These are phyloP conservation scores for Cryptophagus acutangulus DNA, from an alignment of 2,888 invertebrate species.

Conservation along the genomic window DNA sequence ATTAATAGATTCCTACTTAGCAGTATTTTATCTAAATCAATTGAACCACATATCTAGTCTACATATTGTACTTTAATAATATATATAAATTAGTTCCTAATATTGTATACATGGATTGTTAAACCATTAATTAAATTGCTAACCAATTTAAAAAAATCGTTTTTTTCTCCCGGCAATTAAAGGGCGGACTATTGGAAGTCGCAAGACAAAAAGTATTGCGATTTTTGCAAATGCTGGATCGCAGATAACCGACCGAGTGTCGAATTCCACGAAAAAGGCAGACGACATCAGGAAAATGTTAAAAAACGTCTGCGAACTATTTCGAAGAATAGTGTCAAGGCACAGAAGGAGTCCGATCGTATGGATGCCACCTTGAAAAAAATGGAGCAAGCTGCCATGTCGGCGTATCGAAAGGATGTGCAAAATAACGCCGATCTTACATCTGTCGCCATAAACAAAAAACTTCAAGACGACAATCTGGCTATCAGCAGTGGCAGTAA, in stretches of 20 bases:
- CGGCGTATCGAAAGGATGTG: constrained; percentile 81
- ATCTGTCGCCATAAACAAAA: constrained; percentile 50
- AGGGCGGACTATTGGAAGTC: constrained; percentile 98
- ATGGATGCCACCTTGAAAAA: constrained; percentile 73
- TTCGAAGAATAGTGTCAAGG: constrained; percentile 75
- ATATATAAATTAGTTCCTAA: constrained; percentile 1
- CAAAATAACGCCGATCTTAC: constrained; percentile 62
- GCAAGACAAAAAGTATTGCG: constrained; percentile 90
- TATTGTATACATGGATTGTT: constrained; percentile 1
- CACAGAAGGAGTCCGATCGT: constrained; percentile 72
- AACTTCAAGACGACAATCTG: constrained; percentile 38
- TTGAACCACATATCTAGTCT: no score
- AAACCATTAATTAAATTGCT: neutral
- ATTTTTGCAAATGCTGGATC: constrained; percentile 98
- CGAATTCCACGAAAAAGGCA: constrained; percentile 91
- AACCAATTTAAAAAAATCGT: no score
- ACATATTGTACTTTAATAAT: no score
- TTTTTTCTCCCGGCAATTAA: no score
- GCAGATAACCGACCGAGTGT: constrained; percentile 97
- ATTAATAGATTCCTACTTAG: neutral
- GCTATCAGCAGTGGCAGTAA: constrained; percentile 38
- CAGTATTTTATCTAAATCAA: neutral
- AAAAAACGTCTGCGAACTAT: constrained; percentile 79
- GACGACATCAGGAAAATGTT: constrained; percentile 88
- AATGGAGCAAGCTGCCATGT: constrained; percentile 89